Evolutionary conservation across 2,888 invertebrate species (phyloP).

Genomic region (Cheilosia pagana): DNA sequence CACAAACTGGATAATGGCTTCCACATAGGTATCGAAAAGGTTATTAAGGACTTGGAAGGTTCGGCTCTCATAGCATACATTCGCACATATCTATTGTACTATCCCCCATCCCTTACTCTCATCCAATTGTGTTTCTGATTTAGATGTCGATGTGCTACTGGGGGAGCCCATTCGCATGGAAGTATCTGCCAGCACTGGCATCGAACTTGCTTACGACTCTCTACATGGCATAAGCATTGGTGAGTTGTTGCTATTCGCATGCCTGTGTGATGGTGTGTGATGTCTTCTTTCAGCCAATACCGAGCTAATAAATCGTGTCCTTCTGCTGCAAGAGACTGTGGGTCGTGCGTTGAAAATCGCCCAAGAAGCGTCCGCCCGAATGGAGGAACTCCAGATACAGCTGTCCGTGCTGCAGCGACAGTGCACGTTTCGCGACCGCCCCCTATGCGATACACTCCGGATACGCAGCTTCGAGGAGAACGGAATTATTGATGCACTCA

Average conservation of each 20-base stretch:
- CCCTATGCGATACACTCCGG: constrained; percentile 90
- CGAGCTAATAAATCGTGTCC: constrained; percentile 83
- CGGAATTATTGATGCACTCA: constrained; percentile 83
- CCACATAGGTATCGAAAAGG: constrained; percentile 86
- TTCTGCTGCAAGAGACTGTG: constrained; percentile 82
- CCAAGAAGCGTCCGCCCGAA: constrained; percentile 83
- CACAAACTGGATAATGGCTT: constrained; percentile 85
- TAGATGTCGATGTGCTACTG: constrained; percentile 88
- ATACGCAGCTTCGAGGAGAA: constrained; percentile 87
- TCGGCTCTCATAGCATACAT: constrained; percentile 77
- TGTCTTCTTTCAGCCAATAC: constrained; percentile 79
- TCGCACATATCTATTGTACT: constrained; percentile 11
- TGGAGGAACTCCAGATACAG: constrained; percentile 84
- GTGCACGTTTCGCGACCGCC: constrained; percentile 88
- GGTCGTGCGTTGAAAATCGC: constrained; percentile 82
- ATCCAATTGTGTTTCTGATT: constrained; percentile 6
- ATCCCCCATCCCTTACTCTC: no score
- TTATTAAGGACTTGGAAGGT: constrained; percentile 88
- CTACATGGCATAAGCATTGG: constrained; percentile 89
- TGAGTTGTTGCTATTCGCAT: constrained; percentile 80
- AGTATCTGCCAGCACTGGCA: constrained; percentile 89
- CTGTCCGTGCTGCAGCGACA: constrained; percentile 85
- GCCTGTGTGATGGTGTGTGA: constrained; percentile 8
- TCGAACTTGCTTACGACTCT: constrained; percentile 89
- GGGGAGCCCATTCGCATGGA: constrained; percentile 91